Conservation (phyloP, 1,140 invertebrate genomes). For the Platyscapa corneri region DNA sequence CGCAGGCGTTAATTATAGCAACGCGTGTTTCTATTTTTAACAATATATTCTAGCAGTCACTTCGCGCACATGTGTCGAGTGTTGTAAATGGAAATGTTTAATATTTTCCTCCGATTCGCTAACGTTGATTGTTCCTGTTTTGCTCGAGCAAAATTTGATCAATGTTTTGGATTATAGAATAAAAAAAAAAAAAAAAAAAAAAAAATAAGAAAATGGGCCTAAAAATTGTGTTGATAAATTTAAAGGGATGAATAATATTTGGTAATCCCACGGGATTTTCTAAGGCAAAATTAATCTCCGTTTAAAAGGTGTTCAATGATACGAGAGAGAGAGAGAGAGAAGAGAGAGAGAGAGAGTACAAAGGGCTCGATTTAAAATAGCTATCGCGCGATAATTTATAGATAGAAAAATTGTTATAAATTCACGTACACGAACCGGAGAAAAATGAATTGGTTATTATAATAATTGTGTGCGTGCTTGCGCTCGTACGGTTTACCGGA, state of each 20-base stretch:
- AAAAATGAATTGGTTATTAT: constrained; percentile 35
- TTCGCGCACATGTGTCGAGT: no score
- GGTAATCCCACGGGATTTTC: neutral
- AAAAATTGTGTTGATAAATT: neutral
- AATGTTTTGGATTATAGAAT: neutral
- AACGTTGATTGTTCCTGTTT: neutral
- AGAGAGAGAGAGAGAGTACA: no score
- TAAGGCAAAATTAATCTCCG: constrained; percentile 16
- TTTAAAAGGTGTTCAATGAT: constrained; percentile 13
- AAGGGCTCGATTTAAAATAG: neutral
- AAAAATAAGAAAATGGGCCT: no score
- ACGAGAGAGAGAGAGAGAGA: no score
- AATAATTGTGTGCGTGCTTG: neutral
- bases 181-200: neutral
- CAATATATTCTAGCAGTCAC: no score
- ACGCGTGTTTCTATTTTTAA: no score
- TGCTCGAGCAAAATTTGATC: neutral
- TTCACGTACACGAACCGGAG: constrained; percentile 10
- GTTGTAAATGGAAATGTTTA: no score
- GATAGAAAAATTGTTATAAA: constrained; percentile 31
- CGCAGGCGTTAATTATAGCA: no score
- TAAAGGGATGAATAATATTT: neutral
- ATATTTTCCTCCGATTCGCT: no score
- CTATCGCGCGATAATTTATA: constrained; percentile 18
- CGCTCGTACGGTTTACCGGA: neutral